Conservation (phyloP, 2,888 invertebrate genomes). For the Linnaemya vulpina region DNA sequence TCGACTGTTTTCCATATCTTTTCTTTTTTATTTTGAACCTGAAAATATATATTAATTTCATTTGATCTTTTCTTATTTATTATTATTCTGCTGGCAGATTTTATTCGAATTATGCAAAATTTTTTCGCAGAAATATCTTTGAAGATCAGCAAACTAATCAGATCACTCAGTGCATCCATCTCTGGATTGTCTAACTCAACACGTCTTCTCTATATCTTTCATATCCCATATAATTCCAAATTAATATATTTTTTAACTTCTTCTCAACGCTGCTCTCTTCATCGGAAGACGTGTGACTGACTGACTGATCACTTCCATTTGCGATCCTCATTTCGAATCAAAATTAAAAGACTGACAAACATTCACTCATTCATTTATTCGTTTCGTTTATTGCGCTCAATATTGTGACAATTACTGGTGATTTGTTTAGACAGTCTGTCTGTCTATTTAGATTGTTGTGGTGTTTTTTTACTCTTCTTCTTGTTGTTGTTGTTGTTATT, state of each 20-base stretch:
- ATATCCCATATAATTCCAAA: background rate
- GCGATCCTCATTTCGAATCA: slow-evolving; percentile 3
- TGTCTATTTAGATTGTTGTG: slow-evolving; percentile 25
- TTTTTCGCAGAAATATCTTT: background rate
- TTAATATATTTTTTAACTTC: too few species aligned
- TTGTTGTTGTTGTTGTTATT: too few species aligned
- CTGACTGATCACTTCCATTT: too few species aligned
- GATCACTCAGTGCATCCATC: background rate
- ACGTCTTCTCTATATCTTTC: background rate
- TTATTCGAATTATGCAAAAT: background rate
- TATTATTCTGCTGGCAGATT: background rate
- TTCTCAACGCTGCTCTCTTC: background rate
- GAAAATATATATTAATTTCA: slow-evolving; percentile 55
- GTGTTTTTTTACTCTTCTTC: too few species aligned
- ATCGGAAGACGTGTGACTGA: background rate
- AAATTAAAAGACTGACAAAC: slow-evolving; percentile 24
- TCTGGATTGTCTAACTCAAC: background rate
- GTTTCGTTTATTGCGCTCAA: slow-evolving; percentile 9
- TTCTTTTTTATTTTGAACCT: background rate
- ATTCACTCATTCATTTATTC: slow-evolving; percentile 5
- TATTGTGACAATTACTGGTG: slow-evolving; percentile 56
- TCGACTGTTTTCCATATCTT: too few species aligned
- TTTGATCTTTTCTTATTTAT: slow-evolving; percentile 19
- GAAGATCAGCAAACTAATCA: background rate
- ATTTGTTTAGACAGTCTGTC: slow-evolving; percentile 61